Evolutionary conservation across 2,888 invertebrate genomes (phyloP).

Genomic region (Callinectes sapidus): DNA sequence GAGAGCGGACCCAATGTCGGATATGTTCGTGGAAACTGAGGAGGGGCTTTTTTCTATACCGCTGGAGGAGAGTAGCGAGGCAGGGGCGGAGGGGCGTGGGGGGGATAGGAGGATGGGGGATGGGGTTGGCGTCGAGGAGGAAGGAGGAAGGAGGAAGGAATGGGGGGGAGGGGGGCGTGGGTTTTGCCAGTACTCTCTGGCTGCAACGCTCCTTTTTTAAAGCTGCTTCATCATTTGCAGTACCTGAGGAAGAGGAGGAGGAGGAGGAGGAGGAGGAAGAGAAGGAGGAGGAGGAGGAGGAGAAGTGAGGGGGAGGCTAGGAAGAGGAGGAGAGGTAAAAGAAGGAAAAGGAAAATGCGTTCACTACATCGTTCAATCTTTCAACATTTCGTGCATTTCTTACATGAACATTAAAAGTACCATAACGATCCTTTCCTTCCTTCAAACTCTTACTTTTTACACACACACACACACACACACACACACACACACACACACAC

Average conservation of each 20-base stretch:
- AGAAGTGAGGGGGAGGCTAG: background rate
- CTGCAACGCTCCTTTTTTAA: background rate
- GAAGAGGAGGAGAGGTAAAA: slow-evolving; percentile 20
- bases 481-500: too few relatives aligned
- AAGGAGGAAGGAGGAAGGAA: background rate
- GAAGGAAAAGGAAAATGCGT: background rate
- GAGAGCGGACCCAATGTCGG: background rate
- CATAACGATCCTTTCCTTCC: background rate
- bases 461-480: too few relatives aligned
- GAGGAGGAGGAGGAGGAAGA: slow-evolving; percentile 26
- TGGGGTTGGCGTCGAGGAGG: background rate
- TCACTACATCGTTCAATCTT: background rate
- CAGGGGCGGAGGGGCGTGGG: background rate
- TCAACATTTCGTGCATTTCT: background rate
- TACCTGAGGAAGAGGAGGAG: slow-evolving; percentile 35
- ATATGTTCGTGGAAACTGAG: background rate
- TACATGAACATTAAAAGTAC: background rate
- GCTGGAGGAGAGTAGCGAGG: background rate
- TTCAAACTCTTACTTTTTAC: background rate
- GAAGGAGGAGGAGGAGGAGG: slow-evolving; percentile 32
- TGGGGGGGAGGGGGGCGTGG: background rate
- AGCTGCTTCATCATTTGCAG: slow-evolving; percentile 15
- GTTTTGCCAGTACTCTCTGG: slow-evolving; percentile 19
- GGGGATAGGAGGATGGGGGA: background rate
- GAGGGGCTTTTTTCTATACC: slow-evolving; percentile 14